Evolutionary conservation across 2,888 invertebrate genomes (phyloP), one percentile per base, ranked within the genome.

Genomic region (Leucophora obtusa): DNA sequence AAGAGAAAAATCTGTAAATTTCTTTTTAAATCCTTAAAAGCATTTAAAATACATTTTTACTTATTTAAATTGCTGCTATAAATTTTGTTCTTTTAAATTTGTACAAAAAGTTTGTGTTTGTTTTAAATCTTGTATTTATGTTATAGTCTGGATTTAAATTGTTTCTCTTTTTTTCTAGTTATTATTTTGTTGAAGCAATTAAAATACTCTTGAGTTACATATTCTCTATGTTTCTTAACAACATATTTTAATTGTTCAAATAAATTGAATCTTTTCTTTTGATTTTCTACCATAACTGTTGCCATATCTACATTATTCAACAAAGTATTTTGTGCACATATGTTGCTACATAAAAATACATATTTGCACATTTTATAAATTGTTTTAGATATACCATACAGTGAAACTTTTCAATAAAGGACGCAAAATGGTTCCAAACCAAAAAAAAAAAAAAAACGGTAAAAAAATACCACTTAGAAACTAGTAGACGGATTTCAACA

Each of bases 171-270:
- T 35, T 17, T 18, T 24, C n/a, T n/a, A n/a, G n/a, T 54, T 6
- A 21, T 60, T 21, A 21, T 60, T 51, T 10, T 33, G 17, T 66
- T 54, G 11, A 59, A 21, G 50, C 59, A 59, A 71, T 71, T 50
- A 60, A 53, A 60, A 14, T 24, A 50, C 28, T 56, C 50, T 50
- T 53, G 5, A 53, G 24, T 24, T 43, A 38, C 10, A 62, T n/a
- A 50, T 50, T 33, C 50, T 50, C 11, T 50, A 33, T 62, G 50
- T 47, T 62, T 62, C 50, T 17, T 17, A 50, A 24, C 28, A 50
- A 62, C 15, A 14, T 63, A 2, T 65, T 51, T 51, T 63, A 63
- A 63, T 51, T 65, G 65, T 65, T 35, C 4, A 65, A 65, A 65
- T 65, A 65, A 60, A 71, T 71, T 60, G 43, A 71, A 71, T 60